Evolutionary conservation across 2,113 vertebrate genomes (phyloP), one percentile per base, ranked within the genome.

Genomic region (Corythoichthys intestinalis): DNA sequence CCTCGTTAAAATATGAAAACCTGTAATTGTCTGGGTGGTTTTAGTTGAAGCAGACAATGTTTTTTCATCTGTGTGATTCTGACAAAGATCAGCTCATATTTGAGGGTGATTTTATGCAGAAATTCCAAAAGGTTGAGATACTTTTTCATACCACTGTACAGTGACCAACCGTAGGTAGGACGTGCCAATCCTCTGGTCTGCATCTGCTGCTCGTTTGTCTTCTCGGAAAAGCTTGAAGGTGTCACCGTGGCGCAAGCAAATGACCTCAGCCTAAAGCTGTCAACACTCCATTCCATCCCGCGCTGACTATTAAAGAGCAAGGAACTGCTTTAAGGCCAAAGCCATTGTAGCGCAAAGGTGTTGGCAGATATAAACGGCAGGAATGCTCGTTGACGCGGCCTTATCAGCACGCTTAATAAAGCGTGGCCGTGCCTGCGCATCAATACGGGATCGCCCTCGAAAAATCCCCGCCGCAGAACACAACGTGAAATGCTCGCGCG

Each of bases 221-320:
- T 84, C 78, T 69, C n/a, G 79, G 86, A 86, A 81, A 73, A 80
- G 80, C 86, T 89, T 86, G 89, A 86, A 86, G 84, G 83, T 86
- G 85, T 91, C 83, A 78, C 82, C 81, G 78, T 81, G 83, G 83
- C 82, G 80, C 79, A 89, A 90, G 86, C 76, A 80, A 88, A 91
- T 91, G 83, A 90, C 85, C 88, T 91, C 89, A 89, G 87, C 81
- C 89, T 89, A 87, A 90, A 92, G 83, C 90, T 92, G 90, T 93
- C 91, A 92, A 86, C 91, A 90, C 76, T 86, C 88, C 90, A 87
- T 92, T 92, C 91, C 85, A 84, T 84, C 84, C 85, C 87, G 83
- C 80, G 73, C 86, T 79, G 83, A 85, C 88, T 89, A 87, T 90
- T 88, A 91, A 79, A 63, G 60, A 20, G n/a, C n/a, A 17, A 47